Evolutionary conservation across 2,797 vertebrate genomes (phyloP), one percentile per base, ranked within the genome.

Genomic region (Acropternis orthonyx): DNA sequence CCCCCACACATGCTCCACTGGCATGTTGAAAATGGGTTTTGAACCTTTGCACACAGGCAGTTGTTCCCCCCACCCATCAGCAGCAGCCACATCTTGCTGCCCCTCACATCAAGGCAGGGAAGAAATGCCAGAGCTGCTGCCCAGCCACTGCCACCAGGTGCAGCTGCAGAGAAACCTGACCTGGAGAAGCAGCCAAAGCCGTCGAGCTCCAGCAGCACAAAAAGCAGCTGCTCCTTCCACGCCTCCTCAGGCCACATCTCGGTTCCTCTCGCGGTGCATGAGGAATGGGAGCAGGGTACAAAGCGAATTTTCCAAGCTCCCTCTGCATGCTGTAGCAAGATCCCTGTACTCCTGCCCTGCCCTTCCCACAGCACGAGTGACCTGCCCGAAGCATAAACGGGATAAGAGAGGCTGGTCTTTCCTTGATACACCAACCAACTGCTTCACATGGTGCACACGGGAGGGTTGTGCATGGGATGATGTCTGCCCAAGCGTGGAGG

Each of bases 231-330:
- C 34, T 82, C 39, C 72, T 87, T 59, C 59, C 3, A 8, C 41
- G 58, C 27, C 44, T 91, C 61, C 59, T 82, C n/a, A 20, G 2
- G 8, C 41, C 6, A 6, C 3, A 2, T 26, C 56, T 54, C 0
- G 0, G 36, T 6, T n/a, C n/a, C n/a, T n/a, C n/a, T n/a, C n/a
- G n/a, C n/a, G 5, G 24, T 6, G 12, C 4, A 54, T 7, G 1
- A 7, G 24, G 21, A 54, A 62, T 7, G 23, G 36, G 24, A 72
- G 54, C n/a, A 1, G n/a, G n/a, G 13, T 22, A 66, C 55, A 41
- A 4, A 34, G 39, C 5, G 0, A 7, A 46, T 19, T 22, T 32
- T 30, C n/a, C 46, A 37, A 0, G 0, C 44, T 79, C 43, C 28
- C 75, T 58, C 36, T 17, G 21, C 49, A 44, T 0, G 0, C 15